Evolutionary conservation across 2,888 invertebrate genomes (phyloP).

Genomic region (Magallana nippona): DNA sequence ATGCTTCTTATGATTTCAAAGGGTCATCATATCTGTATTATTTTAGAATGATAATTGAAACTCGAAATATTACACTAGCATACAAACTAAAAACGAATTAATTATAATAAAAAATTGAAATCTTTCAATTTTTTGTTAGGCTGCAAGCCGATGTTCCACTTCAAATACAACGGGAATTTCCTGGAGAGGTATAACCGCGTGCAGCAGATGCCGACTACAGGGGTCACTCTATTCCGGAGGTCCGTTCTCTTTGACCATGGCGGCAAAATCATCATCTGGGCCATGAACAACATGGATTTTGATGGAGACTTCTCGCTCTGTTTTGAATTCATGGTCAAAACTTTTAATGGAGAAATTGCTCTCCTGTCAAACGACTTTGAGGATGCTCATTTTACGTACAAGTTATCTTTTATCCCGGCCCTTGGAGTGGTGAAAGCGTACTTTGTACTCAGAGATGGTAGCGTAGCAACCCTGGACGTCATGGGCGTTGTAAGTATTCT

Average conservation of each 20-base stretch:
- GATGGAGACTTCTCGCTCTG: slow-evolving; percentile 61
- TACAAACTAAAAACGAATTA: no score
- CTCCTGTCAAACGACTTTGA: slow-evolving; percentile 61
- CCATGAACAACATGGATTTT: slow-evolving; percentile 63
- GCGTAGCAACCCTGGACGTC: slow-evolving; percentile 54
- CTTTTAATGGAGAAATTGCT: slow-evolving; percentile 58
- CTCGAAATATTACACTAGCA: no score
- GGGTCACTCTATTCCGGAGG: slow-evolving; percentile 59
- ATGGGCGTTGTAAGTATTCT: slow-evolving; percentile 61
- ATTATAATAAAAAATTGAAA: no score
- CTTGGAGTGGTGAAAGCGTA: slow-evolving; percentile 55
- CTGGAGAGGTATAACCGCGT: slow-evolving; percentile 62
- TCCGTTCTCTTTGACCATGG: slow-evolving; percentile 61
- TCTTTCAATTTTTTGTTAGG: slow-evolving; percentile 38
- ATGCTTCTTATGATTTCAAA: no score
- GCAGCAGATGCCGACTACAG: slow-evolving; percentile 58
- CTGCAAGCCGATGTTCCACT: slow-evolving; percentile 64
- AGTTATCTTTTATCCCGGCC: slow-evolving; percentile 57
- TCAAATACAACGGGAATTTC: slow-evolving; percentile 62
- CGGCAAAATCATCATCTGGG: slow-evolving; percentile 62
- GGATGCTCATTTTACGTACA: slow-evolving; percentile 57
- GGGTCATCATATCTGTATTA: no score
- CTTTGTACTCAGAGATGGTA: slow-evolving; percentile 58
- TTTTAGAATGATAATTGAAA: no score
- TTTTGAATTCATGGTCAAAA: slow-evolving; percentile 62